phyloP scores from a whole-genome alignment of 1,140 invertebrate species.

The Streblospio benedicti region DNA sequence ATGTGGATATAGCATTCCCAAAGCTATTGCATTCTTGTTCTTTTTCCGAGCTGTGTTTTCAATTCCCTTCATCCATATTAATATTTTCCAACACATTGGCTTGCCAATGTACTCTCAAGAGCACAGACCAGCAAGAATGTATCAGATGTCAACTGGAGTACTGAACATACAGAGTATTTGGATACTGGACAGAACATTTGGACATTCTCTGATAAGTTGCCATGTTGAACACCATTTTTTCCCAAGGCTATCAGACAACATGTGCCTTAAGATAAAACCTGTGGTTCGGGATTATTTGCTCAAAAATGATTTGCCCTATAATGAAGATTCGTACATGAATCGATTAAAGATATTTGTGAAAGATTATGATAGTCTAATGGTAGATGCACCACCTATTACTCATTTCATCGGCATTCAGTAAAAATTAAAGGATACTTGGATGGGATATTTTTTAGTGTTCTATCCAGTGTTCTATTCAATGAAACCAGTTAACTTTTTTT shows the following conservation, averaged over 20 bases:
- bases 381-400: slow-evolving; percentile 39
- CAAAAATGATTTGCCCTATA: slow-evolving; percentile 33
- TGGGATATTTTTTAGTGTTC: no score
- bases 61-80: slow-evolving; percentile 42
- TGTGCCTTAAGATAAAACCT: slow-evolving; percentile 41
- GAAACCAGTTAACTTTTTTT: no score
- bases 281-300: slow-evolving; percentile 32
- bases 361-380: slow-evolving; percentile 40
- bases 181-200: slow-evolving; percentile 35
- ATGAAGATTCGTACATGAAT: slow-evolving; percentile 33
- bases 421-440: no score
- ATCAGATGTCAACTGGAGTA: slow-evolving; percentile 41
- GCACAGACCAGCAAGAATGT: slow-evolving; percentile 34
- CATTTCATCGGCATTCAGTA: slow-evolving; percentile 43
- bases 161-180: slow-evolving; percentile 35
- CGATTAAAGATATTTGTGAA: slow-evolving; percentile 29
- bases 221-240: slow-evolving; percentile 44
- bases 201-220: slow-evolving; percentile 36
- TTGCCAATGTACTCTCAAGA: slow-evolving; percentile 40
- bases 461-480: no score
- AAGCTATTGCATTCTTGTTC: slow-evolving; percentile 20
- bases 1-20: slow-evolving; percentile 25
- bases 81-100: slow-evolving; percentile 45
- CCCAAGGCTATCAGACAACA: slow-evolving; percentile 39
- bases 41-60: slow-evolving; percentile 24